Evolutionary conservation across 1,140 invertebrate genomes (phyloP).

Genomic region (Cyclargus thomasi): DNA sequence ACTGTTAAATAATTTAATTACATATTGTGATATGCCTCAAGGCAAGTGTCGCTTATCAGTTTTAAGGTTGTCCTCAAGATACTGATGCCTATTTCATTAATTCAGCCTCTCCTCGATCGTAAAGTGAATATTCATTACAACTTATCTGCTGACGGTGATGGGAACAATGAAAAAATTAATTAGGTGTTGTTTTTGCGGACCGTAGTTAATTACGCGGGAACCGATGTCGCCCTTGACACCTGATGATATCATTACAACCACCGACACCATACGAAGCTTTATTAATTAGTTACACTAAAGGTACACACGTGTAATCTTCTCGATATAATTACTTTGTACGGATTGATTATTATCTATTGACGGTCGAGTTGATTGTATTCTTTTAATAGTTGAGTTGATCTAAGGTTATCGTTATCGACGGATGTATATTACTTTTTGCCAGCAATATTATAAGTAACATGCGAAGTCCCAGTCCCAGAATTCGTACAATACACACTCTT

Average conservation of each 20-base stretch:
- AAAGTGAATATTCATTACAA: too few relatives aligned
- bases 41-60: not conserved
- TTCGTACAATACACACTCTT: too few relatives aligned
- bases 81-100: not conserved
- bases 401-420: too few relatives aligned
- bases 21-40: not conserved
- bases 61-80: not conserved
- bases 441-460: too few relatives aligned
- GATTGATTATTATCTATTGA: too few relatives aligned
- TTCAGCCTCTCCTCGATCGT: too few relatives aligned
- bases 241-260: conserved; percentile 8
- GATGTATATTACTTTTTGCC: too few relatives aligned
- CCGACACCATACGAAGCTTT: not conserved
- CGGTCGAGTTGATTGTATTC: too few relatives aligned
- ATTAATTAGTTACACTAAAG: not conserved
- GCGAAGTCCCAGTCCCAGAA: too few relatives aligned
- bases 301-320: too few relatives aligned
- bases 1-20: not conserved
- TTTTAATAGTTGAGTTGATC: too few relatives aligned
- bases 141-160: not conserved
- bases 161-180: not conserved
- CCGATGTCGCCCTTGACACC: conserved; percentile 9
- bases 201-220: conserved; percentile 1
- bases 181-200: not conserved
- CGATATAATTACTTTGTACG: too few relatives aligned